Percentiles rank a stretch among this genome's conserved stretches.
Evolutionary conservation across 1,140 invertebrate species (phyloP).

Genomic region (Nymphalis io): DNA sequence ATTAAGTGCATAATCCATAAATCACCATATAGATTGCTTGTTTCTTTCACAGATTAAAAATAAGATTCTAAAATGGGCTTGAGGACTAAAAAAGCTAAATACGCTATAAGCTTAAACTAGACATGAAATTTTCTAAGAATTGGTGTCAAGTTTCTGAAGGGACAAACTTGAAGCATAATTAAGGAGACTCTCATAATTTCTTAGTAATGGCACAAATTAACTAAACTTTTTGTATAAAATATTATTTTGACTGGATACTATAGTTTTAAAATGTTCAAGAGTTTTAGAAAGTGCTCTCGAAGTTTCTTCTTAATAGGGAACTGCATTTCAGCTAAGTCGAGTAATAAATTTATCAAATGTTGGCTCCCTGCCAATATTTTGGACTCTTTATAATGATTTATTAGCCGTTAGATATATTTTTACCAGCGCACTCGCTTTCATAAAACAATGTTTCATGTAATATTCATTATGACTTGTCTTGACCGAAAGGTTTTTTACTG

Average conservation of each 20-base stretch:
- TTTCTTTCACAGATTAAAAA: neutral
- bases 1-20: neutral
- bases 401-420: constrained; percentile 9
- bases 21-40: constrained; percentile 3
- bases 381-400: constrained; percentile 6
- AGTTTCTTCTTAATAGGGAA: constrained; percentile 1
- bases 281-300: neutral
- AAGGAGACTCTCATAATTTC: no score
- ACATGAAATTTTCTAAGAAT: no score
- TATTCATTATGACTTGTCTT: neutral
- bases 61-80: neutral
- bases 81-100: no score
- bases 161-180: no score
- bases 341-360: constrained; percentile 5
- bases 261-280: neutral
- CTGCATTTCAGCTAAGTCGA: neutral
- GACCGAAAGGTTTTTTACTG: no score
- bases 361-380: constrained; percentile 5
- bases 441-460: neutral
- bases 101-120: no score
- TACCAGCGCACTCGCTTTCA: neutral
- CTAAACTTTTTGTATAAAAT: neutral
- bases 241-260: neutral
- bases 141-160: no score
- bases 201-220: no score